phyloP scores from a whole-genome alignment of 2,888 invertebrate species.

The Mystacides longicornis region DNA sequence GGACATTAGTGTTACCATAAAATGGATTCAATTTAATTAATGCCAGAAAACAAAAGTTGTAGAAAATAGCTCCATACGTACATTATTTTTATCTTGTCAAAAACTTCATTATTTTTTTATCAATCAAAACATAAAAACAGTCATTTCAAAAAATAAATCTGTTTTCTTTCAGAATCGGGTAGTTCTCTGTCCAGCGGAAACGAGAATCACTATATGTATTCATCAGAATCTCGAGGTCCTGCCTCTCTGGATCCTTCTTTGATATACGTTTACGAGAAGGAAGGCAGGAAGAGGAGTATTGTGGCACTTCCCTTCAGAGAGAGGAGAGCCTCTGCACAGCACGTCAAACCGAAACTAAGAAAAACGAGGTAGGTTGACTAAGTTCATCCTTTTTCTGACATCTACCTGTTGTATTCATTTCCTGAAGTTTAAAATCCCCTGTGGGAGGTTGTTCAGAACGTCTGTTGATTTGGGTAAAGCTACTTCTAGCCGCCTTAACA shows the following conservation, averaged over 20 bases:
- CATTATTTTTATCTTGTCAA: neutral
- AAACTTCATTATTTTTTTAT: no score
- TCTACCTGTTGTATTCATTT: no score
- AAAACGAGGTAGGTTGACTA: constrained; percentile 24
- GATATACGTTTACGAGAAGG: constrained; percentile 32
- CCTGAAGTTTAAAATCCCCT: no score
- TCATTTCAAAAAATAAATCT: no score
- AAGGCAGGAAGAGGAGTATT: constrained; percentile 29
- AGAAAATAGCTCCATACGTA: neutral
- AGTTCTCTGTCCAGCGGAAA: constrained; percentile 24
- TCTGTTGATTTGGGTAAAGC: no score
- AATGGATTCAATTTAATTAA: no score
- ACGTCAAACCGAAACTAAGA: constrained; percentile 26
- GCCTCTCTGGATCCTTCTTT: constrained; percentile 27
- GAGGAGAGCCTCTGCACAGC: constrained; percentile 21
- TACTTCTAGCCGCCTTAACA: no score
- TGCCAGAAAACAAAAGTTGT: no score
- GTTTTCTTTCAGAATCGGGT: constrained; percentile 19
- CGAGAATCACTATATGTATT: constrained; percentile 25
- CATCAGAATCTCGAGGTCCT: constrained; percentile 24
- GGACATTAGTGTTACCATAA: no score
- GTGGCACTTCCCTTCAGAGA: constrained; percentile 31
- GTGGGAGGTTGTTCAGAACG: no score
- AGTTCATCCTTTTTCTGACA: no score
- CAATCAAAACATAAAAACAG: no score